Evolutionary conservation across 2,797 vertebrate genomes (phyloP).

Genomic region (Valencia hispanica): DNA sequence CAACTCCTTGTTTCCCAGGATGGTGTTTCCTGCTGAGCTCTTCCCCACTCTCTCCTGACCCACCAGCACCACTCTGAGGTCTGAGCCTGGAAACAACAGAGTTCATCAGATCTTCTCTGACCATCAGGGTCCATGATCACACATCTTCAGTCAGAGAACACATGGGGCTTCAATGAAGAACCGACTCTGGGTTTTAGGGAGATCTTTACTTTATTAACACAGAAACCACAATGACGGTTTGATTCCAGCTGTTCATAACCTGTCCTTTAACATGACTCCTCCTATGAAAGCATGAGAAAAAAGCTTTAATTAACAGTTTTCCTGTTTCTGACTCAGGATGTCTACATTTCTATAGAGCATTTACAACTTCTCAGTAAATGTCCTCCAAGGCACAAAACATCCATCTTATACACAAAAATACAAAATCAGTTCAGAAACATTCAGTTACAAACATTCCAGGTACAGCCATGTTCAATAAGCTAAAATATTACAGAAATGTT

Average conservation of each 20-base stretch:
- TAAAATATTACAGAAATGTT: too few relatives aligned
- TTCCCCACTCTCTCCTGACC: conserved; percentile 19
- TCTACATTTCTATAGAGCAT: too few relatives aligned
- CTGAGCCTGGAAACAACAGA: conserved; percentile 13
- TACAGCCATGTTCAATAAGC: too few relatives aligned
- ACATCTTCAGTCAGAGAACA: neutral
- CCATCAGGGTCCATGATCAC: neutral
- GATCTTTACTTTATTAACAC: neutral
- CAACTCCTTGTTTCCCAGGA: conserved; percentile 8
- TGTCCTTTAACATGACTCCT: neutral
- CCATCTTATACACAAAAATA: neutral
- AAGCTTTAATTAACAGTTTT: neutral
- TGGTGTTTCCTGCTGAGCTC: conserved; percentile 8
- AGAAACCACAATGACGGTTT: neutral
- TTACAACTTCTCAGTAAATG: neutral
- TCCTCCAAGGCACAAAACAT: neutral
- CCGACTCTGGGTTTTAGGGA: neutral
- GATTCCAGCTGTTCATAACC: neutral
- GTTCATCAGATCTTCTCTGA: neutral
- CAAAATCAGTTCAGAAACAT: neutral
- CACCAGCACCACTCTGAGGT: conserved; percentile 25
- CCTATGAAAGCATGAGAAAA: neutral
- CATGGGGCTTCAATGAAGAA: neutral
- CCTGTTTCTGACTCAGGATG: neutral
- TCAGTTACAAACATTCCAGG: neutral